These are phyloP conservation scores for Psylliodes chrysocephalus DNA, from an alignment of 2,888 invertebrate species.

Conservation along the genomic window DNA sequence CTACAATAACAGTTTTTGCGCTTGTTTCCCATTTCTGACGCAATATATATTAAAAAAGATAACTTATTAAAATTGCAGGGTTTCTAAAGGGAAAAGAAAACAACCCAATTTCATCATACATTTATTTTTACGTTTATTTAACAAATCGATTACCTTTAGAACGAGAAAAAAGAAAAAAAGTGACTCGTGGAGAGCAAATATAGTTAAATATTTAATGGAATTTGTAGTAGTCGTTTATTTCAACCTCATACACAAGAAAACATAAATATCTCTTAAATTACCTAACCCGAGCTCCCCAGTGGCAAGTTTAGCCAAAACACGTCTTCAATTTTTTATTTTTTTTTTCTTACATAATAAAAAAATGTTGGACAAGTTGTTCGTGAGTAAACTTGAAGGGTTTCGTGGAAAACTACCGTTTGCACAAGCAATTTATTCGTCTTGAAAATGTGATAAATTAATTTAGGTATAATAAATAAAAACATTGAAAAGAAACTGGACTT, in stretches of 20 bases:
- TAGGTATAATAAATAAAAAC: too few species aligned
- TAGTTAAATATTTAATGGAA: conserved; percentile 31
- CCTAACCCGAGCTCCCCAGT: conserved; percentile 31
- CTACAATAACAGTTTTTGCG: too few species aligned
- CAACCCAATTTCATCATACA: background rate
- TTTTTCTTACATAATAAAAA: conserved; percentile 30
- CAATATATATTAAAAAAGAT: too few species aligned
- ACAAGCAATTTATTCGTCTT: too few species aligned
- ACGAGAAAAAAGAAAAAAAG: background rate
- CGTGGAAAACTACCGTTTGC: background rate
- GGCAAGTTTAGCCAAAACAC: conserved; percentile 38
- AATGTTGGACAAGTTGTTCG: conserved; percentile 14
- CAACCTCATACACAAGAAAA: conserved; percentile 29
- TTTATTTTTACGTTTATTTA: background rate
- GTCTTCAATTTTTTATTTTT: conserved; percentile 37
- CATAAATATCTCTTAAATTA: conserved; percentile 44
- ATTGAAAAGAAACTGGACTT: too few species aligned
- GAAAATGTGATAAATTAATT: too few species aligned
- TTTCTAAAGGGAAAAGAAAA: background rate
- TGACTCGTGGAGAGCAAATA: background rate
- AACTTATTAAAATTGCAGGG: background rate
- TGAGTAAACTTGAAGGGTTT: conserved; percentile 1
- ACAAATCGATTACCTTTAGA: background rate
- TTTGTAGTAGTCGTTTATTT: conserved; percentile 31
- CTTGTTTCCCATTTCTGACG: too few species aligned